Evolutionary conservation across 2,797 vertebrate genomes (phyloP).

Genomic region (Phataginus tetradactyla): DNA sequence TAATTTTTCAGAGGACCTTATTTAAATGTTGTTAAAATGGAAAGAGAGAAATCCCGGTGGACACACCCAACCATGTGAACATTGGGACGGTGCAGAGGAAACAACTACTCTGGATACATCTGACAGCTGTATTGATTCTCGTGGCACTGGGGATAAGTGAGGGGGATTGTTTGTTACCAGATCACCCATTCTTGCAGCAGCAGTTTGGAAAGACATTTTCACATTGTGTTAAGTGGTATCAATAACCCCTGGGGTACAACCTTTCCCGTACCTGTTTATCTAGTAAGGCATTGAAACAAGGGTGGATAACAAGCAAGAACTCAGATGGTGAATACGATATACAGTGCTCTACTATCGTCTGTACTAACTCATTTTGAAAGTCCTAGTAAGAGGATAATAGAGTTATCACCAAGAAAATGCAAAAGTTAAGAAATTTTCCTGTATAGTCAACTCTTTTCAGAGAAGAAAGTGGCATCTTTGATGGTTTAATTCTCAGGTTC

Average conservation of each 20-base stretch:
- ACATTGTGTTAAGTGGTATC: conserved; percentile 22
- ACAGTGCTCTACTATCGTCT: neutral
- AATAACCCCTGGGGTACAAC: neutral
- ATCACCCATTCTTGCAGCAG: neutral
- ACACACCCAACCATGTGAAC: neutral
- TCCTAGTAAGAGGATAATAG: neutral
- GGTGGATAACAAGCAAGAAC: neutral
- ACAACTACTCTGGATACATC: neutral
- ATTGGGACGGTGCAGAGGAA: neutral
- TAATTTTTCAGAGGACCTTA: neutral
- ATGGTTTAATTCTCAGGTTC: conserved; percentile 49
- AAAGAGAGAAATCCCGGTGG: neutral
- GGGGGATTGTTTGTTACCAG: neutral
- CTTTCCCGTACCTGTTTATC: neutral
- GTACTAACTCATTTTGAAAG: neutral
- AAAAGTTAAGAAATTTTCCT: conserved; percentile 20
- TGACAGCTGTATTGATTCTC: conserved; percentile 33
- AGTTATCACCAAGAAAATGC: neutral
- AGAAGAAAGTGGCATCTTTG: neutral
- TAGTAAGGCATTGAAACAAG: neutral
- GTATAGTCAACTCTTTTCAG: neutral
- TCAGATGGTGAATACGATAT: neutral
- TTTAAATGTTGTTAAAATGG: neutral
- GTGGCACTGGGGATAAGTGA: neutral
- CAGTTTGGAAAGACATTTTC: conserved; percentile 16